phyloP scores from a whole-genome alignment of 1,140 invertebrate genomes.

The Papilio glaucus region DNA sequence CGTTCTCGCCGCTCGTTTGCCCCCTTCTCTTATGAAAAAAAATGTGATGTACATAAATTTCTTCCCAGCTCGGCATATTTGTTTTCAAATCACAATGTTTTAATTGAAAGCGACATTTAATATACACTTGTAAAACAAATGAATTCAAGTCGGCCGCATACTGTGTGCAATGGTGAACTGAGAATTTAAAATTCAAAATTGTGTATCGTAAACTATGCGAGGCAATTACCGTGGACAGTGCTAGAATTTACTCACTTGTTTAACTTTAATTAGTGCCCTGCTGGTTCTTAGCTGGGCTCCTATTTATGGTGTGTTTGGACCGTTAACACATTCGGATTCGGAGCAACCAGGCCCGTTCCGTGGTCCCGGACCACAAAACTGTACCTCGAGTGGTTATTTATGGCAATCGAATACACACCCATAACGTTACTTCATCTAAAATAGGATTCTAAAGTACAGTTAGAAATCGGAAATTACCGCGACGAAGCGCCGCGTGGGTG shows the following conservation, averaged over 20 bases:
- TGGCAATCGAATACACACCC: conserved; percentile 16
- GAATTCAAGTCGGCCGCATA: conserved; percentile 15
- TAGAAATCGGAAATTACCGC: conserved; percentile 21
- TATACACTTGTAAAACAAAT: not conserved
- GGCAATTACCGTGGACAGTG: conserved; percentile 30
- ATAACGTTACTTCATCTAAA: conserved; percentile 15
- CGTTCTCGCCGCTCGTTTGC: no score
- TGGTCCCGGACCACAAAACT: conserved; percentile 4
- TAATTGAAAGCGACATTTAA: not conserved
- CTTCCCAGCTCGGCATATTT: not conserved
- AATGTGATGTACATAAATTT: no score
- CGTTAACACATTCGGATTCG: conserved; percentile 31
- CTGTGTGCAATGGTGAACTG: conserved; percentile 7
- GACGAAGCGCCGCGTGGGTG: conserved; percentile 21
- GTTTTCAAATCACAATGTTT: not conserved
- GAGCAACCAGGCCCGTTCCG: not conserved
- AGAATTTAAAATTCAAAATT: conserved; percentile 33
- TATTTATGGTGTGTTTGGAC: conserved; percentile 36
- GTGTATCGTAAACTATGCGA: conserved; percentile 26
- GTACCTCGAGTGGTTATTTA: conserved; percentile 18
- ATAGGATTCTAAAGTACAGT: conserved; percentile 7
- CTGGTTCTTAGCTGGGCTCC: not conserved
- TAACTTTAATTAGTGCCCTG: conserved; percentile 36
- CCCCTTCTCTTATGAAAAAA: no score
- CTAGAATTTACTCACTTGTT: conserved; percentile 35